Evolutionary conservation across 1,140 invertebrate genomes (phyloP).

Genomic region (Aphidius gifuensis): DNA sequence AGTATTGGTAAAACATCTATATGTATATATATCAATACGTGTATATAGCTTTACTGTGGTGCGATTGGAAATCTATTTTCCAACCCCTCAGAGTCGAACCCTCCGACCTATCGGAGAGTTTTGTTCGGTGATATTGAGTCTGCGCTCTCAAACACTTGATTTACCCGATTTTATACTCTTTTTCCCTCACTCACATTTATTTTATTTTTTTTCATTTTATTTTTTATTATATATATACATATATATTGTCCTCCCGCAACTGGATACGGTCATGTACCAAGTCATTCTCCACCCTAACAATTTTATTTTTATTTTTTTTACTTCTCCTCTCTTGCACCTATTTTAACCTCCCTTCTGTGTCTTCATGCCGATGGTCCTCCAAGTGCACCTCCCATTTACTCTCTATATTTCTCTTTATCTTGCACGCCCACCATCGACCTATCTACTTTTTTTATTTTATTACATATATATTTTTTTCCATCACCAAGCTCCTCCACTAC

Average conservation of each 20-base stretch:
- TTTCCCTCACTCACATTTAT: constrained; percentile 14
- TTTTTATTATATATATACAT: constrained; percentile 21
- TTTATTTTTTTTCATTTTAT: constrained; percentile 13
- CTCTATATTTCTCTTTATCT: constrained; percentile 25
- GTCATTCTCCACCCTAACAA: constrained; percentile 23
- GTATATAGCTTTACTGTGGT: constrained; percentile 11
- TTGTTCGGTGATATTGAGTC: constrained; percentile 56
- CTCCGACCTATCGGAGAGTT: constrained; percentile 56
- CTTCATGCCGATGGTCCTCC: constrained; percentile 7
- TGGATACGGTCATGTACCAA: constrained; percentile 12
- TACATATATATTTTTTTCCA: not conserved
- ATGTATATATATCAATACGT: too few relatives aligned
- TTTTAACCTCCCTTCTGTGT: constrained; percentile 14
- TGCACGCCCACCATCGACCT: constrained; percentile 15
- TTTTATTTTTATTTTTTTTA: constrained; percentile 7
- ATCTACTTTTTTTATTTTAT: constrained; percentile 12
- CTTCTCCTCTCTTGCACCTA: constrained; percentile 7
- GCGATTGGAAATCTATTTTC: constrained; percentile 57
- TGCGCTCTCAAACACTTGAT: constrained; percentile 41
- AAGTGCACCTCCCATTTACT: constrained; percentile 15
- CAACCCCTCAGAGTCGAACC: constrained; percentile 55
- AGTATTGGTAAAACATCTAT: too few relatives aligned
- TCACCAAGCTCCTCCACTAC: not conserved
- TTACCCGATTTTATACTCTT: constrained; percentile 21
- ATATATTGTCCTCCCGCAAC: too few relatives aligned